Evolutionary conservation across 2,113 vertebrate species (phyloP), one percentile per base, ranked within the genome.

Genomic region (Trogon melanurus): DNA sequence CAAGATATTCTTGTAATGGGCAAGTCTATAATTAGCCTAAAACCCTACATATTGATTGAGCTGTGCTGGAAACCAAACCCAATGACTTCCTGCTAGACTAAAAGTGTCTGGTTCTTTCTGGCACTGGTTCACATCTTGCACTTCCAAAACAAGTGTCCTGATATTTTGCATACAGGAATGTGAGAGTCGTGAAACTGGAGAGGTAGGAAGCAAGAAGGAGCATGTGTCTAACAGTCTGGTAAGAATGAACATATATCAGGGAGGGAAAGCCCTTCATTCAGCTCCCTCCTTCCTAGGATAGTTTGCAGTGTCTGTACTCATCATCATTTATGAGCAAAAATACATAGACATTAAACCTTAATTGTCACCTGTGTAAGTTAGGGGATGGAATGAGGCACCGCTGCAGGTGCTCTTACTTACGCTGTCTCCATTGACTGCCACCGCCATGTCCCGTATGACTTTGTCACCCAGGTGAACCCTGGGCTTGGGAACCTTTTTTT

Each of bases 371-470:
- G 2, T 84, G 73, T 58, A 64, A 65, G 21, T 54, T 27, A 14
- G 44, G 27, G 62, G 27, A 19, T n/a, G 27, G 27, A 50, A 47
- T 4, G 13, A 89, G 70, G 11, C 22, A n/a, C 10, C 0, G 0
- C 16, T 44, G 14, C 2, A 1, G 14, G 14, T 61, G 18, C 14
- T 66, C 17, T 65, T 58, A 13, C 8, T 44, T 2, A 0, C 12
- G 23, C 22, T 65, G 57, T 65, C 30, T 5, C 20, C 27, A 2
- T n/a, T 66, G 60, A 34, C 23, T 62, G n/a, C 9, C 27, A 16
- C 0, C 2, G n/a, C 44, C 19, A 6, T 2, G 1, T 29, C 41
- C 7, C 0, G 0, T 41, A 23, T 78, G 20, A 17, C 29, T 91
- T 83, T 94, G 64, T 54, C 38, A 76, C 26, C 27, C 34, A 38